Conservation (phyloP, 2,888 invertebrate species). For the Geophilus truncorum region DNA sequence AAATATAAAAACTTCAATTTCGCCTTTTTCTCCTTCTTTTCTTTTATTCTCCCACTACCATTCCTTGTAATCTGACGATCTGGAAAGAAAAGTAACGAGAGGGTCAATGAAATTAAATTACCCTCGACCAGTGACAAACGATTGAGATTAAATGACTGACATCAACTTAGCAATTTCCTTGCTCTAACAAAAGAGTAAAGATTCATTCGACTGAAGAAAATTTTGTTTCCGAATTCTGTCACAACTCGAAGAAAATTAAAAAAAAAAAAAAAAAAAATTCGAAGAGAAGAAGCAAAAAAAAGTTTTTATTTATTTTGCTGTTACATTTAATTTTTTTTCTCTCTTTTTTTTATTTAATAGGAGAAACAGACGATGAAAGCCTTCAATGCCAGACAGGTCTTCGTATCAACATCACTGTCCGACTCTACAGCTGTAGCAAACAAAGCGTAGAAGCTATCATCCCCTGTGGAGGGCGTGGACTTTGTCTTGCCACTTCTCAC, state of each 20-base stretch:
- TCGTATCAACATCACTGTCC: conserved; percentile 34
- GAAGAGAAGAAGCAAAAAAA: background rate
- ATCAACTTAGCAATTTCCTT: conserved; percentile 18
- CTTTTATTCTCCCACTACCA: background rate
- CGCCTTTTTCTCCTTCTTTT: background rate
- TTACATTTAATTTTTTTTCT: background rate
- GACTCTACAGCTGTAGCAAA: conserved; percentile 29
- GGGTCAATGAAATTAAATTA: conserved; percentile 27
- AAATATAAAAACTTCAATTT: background rate
- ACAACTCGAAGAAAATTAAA: background rate
- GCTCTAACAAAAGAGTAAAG: background rate
- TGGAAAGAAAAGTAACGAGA: conserved; percentile 7
- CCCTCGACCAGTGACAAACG: conserved; percentile 22
- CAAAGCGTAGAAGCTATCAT: background rate
- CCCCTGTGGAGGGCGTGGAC: conserved; percentile 30
- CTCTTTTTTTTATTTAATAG: background rate
- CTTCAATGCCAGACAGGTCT: conserved; percentile 30
- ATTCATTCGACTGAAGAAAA: background rate
- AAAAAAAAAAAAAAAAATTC: background rate
- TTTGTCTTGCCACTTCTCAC: conserved; percentile 25
- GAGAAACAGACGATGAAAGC: conserved; percentile 32
- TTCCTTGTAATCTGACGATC: background rate
- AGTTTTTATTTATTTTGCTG: background rate
- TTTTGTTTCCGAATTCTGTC: conserved; percentile 2
- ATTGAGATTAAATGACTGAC: conserved; percentile 24